Evolutionary conservation across 2,797 vertebrate genomes (phyloP).

Genomic region (Diplodus sargus): DNA sequence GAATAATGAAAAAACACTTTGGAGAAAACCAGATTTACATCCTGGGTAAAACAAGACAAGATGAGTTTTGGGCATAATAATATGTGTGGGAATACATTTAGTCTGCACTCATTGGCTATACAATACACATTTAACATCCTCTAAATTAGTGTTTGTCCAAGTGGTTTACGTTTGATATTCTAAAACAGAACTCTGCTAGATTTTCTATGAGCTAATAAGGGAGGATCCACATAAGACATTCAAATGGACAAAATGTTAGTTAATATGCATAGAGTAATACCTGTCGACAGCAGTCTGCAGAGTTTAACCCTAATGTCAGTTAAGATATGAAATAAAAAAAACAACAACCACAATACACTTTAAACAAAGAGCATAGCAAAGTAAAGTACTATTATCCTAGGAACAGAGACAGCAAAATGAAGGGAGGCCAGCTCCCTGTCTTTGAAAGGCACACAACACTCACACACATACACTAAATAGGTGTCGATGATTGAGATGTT

Average conservation of each 20-base stretch:
- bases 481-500: conserved; percentile 25
- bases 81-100: background rate
- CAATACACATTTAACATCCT: background rate
- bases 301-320: background rate
- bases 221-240: background rate
- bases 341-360: background rate
- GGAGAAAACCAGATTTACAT: background rate
- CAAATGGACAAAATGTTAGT: background rate
- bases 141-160: background rate
- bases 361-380: background rate
- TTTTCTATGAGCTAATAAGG: background rate
- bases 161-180: background rate
- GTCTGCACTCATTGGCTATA: background rate
- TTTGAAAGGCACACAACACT: conserved; percentile 8
- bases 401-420: background rate
- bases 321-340: background rate
- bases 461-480: conserved; percentile 41
- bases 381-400: background rate
- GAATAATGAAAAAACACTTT: background rate
- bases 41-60: background rate
- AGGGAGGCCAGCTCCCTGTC: conserved; percentile 27
- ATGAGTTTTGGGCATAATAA: background rate
- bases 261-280: background rate
- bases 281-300: background rate
- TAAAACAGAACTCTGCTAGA: background rate